These are phyloP conservation scores for Coilia nasus DNA, from an alignment of 2,797 vertebrate species.

Conservation along the genomic window DNA sequence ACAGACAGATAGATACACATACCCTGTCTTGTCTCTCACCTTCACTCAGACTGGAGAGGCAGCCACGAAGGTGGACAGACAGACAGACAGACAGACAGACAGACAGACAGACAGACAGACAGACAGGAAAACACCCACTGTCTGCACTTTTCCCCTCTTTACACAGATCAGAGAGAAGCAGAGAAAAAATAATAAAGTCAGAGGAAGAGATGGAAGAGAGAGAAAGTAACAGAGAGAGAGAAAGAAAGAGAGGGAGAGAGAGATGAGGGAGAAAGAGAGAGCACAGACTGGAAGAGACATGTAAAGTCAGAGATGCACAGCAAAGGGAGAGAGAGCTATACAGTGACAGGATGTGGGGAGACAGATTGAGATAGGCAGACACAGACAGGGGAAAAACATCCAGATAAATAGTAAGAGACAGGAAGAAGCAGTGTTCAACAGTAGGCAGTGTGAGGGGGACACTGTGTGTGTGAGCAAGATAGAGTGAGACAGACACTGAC, in stretches of 20 bases:
- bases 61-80: slow-evolving; percentile 31
- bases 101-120: neutral
- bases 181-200: neutral
- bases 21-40: slow-evolving; percentile 38
- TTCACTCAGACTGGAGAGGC: slow-evolving; percentile 25
- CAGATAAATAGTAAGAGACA: neutral
- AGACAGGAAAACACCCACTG: too few relatives aligned
- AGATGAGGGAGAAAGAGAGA: neutral
- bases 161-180: neutral
- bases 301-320: neutral
- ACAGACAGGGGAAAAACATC: neutral
- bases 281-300: neutral
- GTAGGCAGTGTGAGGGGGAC: neutral
- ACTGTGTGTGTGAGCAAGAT: too few relatives aligned
- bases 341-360: neutral
- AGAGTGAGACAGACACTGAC: too few relatives aligned
- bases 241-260: neutral
- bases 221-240: neutral
- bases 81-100: slow-evolving; percentile 46
- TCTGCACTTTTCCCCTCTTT: too few relatives aligned
- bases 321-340: neutral
- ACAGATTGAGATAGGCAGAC: neutral
- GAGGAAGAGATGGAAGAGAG: too few relatives aligned
- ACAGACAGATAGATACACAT: too few relatives aligned
- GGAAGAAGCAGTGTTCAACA: neutral